A percentile compares a stretch with the other conserved stretches of the same genome.
These are phyloP conservation scores for Arion vulgaris DNA, from an alignment of 1,140 invertebrate genomes.

Conservation along the genomic window DNA sequence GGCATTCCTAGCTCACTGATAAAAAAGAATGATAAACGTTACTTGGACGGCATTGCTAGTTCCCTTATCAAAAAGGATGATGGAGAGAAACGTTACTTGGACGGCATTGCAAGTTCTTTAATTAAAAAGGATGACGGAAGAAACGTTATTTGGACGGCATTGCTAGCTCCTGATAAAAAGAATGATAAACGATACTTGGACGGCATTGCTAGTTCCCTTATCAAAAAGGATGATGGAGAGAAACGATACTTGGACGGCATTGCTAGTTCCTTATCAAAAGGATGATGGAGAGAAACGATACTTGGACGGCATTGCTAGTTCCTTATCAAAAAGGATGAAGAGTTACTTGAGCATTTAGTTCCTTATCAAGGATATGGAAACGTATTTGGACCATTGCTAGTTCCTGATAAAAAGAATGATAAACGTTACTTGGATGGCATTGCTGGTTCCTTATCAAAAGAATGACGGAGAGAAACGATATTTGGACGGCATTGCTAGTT, in stretches of 20 bases:
- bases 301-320: neutral
- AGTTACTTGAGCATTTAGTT: too few relatives aligned
- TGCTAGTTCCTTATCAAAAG: neutral
- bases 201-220: neutral
- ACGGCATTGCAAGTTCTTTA: neutral
- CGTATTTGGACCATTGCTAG: too few relatives aligned
- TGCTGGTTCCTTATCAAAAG: neutral
- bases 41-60: constrained; percentile 1
- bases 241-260: neutral
- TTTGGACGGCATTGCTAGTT: neutral
- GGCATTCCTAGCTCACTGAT: neutral
- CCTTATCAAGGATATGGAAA: too few relatives aligned
- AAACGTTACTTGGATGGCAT: neutral
- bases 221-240: neutral
- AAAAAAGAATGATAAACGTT: neutral
- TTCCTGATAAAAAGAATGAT: neutral
- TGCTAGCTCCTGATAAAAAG: neutral
- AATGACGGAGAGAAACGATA: neutral
- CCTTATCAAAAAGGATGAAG: constrained; percentile 2
- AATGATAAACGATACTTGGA: neutral
- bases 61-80: neutral
- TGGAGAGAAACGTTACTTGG: neutral
- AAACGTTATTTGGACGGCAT: neutral
- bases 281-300: neutral
- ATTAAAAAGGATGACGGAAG: neutral